Evolutionary conservation across 2,113 vertebrate species (phyloP).

Genomic region (Argyrosomus japonicus): DNA sequence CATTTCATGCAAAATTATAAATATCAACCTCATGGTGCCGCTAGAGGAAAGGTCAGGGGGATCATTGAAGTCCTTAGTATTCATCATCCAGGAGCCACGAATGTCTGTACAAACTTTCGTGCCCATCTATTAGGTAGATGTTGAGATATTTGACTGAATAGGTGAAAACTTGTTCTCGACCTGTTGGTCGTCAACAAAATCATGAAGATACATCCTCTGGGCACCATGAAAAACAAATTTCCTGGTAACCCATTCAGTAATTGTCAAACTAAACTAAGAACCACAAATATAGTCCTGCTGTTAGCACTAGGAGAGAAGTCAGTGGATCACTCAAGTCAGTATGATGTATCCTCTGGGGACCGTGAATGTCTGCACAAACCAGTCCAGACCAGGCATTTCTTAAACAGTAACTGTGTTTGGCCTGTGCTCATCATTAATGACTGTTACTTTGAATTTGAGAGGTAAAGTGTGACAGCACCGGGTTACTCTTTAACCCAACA

Average conservation of each 20-base stretch:
- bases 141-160: background rate
- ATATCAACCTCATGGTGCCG: background rate
- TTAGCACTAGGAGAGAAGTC: no score
- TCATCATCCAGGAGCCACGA: background rate
- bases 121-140: no score
- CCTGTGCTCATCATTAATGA: conserved; percentile 2
- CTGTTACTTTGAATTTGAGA: background rate
- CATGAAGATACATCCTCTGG: background rate
- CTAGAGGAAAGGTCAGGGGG: background rate
- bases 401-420: conserved; percentile 27
- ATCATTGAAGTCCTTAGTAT: background rate
- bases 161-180: background rate
- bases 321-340: no score
- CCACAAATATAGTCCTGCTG: no score
- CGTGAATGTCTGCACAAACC: no score
- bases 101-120: background rate
- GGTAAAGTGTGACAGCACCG: background rate
- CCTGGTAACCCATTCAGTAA: no score
- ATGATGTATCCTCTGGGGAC: no score
- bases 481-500: conserved; percentile 58
- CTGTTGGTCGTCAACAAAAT: background rate
- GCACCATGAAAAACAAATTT: background rate
- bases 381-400: background rate
- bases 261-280: no score
- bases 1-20: background rate